Conservation (phyloP, 2,113 vertebrate species). For the Sclerurus mexicanus region DNA sequence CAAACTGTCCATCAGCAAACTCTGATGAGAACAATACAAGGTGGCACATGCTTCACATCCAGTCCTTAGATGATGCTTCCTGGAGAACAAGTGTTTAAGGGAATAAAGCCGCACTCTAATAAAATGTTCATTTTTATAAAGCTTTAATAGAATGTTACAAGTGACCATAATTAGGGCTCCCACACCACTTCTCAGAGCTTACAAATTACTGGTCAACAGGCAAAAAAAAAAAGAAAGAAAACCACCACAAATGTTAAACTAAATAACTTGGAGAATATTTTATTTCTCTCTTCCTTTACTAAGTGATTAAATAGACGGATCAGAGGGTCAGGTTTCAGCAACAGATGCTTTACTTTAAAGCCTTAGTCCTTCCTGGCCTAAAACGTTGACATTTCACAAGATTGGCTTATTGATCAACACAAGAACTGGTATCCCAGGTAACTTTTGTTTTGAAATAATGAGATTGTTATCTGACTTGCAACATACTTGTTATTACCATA, state of each 20-base stretch:
- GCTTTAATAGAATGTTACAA: neutral
- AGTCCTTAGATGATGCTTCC: neutral
- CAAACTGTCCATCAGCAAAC: neutral
- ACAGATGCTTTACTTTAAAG: neutral
- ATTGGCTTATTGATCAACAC: neutral
- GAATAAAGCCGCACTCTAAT: neutral
- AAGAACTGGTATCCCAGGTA: neutral
- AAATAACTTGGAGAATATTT: neutral
- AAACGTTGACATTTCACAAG: neutral
- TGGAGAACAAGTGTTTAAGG: neutral
- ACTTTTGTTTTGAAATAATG: conserved; percentile 11
- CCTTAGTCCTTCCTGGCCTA: neutral
- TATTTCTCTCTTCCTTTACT: neutral
- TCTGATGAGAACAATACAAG: neutral
- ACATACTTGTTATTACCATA: neutral
- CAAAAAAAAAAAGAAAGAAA: neutral
- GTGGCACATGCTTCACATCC: neutral
- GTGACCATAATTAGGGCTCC: neutral
- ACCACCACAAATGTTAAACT: neutral
- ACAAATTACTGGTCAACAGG: neutral
- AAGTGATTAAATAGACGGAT: neutral
- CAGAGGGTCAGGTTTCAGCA: neutral
- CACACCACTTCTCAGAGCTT: neutral
- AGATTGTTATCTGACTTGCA: neutral
- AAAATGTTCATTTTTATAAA: neutral